phyloP scores from a whole-genome alignment of 1,140 invertebrate species.

The Procambarus clarkii region DNA sequence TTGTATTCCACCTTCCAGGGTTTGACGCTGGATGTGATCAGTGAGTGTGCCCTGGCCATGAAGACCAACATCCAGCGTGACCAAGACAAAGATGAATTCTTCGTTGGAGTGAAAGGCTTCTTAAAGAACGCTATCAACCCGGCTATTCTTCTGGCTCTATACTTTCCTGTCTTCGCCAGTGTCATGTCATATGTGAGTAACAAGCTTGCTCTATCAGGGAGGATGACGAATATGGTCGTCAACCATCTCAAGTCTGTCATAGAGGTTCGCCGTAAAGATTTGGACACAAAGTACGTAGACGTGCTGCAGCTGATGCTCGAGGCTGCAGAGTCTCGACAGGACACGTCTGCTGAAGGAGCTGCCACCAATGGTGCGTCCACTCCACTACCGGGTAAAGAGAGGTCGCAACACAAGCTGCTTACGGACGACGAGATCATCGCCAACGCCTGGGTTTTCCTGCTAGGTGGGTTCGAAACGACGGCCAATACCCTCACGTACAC shows the following conservation, averaged over 20 bases:
- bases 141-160: conserved; percentile 73
- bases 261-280: conserved; percentile 68
- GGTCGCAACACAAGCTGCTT: conserved; percentile 68
- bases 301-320: conserved; percentile 72
- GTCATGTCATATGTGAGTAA: conserved; percentile 74
- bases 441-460: conserved; percentile 76
- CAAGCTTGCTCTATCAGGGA: conserved; percentile 73
- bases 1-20: conserved; percentile 74
- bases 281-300: conserved; percentile 53
- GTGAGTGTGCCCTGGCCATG: conserved; percentile 77
- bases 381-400: conserved; percentile 4
- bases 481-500: conserved; percentile 77
- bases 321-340: conserved; percentile 45
- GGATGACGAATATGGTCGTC: conserved; percentile 75
- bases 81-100: conserved; percentile 75
- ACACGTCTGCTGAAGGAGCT: neutral
- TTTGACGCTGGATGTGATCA: conserved; percentile 78
- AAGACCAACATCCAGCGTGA: conserved; percentile 76
- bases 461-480: conserved; percentile 78
- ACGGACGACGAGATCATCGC: conserved; percentile 76
- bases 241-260: conserved; percentile 74
- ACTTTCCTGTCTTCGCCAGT: conserved; percentile 74
- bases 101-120: conserved; percentile 74
- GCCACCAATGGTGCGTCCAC: neutral
- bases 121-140: conserved; percentile 74